Evolutionary conservation across 2,888 invertebrate genomes (phyloP).

Genomic region (Drosophila robusta): DNA sequence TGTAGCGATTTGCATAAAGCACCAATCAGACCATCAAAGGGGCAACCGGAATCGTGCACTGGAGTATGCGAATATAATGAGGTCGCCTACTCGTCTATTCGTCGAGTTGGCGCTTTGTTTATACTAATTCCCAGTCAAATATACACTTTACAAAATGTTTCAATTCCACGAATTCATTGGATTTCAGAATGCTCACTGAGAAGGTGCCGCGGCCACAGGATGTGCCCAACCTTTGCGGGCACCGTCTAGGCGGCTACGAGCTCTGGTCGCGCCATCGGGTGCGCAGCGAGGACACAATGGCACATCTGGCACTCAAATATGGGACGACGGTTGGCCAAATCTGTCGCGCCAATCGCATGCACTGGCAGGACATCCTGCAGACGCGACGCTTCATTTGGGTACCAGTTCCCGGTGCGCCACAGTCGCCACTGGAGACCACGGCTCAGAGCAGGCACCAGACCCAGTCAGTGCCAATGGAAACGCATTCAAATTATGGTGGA

Average conservation of each 20-base stretch:
- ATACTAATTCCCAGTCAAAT: not conserved
- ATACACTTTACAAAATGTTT: not conserved
- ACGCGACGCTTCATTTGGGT: constrained; percentile 51
- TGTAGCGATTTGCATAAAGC: constrained; percentile 57
- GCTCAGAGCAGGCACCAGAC: not conserved
- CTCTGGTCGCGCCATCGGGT: constrained; percentile 44
- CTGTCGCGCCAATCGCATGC: constrained; percentile 60
- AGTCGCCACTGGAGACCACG: not conserved
- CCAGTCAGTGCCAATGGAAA: not conserved
- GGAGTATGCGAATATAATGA: constrained; percentile 58
- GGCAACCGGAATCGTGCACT: constrained; percentile 22
- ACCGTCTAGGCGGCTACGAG: not conserved
- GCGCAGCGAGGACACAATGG: constrained; percentile 40
- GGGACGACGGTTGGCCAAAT: constrained; percentile 50
- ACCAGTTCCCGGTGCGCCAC: constrained; percentile 11
- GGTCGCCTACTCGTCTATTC: not conserved
- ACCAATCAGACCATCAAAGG: constrained; percentile 33
- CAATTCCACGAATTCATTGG: not conserved
- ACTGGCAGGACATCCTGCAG: constrained; percentile 49
- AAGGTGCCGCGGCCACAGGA: not conserved
- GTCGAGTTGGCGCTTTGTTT: constrained; percentile 27
- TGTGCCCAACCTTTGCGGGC: constrained; percentile 30
- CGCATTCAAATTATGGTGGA: not conserved
- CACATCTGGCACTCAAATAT: constrained; percentile 48
- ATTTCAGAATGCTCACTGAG: constrained; percentile 3